phyloP scores from a whole-genome alignment of 2,113 vertebrate genomes.

The Tachuris rubrigastra region DNA sequence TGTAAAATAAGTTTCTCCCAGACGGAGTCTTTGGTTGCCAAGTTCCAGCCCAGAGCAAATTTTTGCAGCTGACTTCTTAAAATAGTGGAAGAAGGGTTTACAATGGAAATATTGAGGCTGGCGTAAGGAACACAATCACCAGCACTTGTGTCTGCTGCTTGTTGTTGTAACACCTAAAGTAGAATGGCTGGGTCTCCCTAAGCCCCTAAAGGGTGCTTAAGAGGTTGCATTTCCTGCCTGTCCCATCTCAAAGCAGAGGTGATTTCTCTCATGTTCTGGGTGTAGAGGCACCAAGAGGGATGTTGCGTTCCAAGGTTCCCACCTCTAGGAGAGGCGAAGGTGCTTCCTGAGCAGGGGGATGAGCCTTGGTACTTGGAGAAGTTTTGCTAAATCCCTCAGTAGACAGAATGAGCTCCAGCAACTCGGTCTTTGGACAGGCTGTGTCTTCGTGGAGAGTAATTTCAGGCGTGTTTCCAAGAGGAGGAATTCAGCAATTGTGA shows the following conservation, averaged over 20 bases:
- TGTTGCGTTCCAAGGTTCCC: not conserved
- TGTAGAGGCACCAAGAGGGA: not conserved
- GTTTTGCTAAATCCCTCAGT: not conserved
- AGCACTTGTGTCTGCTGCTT: not conserved
- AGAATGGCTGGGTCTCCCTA: not conserved
- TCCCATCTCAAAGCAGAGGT: not conserved
- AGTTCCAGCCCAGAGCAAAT: slow-evolving; percentile 41
- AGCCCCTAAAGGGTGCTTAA: not conserved
- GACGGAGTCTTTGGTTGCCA: slow-evolving; percentile 2
- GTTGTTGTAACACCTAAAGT: not conserved
- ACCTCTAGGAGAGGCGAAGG: not conserved
- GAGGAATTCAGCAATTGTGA: not conserved
- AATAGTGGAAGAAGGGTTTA: slow-evolving; percentile 38
- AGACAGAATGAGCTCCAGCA: not conserved
- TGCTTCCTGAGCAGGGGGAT: not conserved
- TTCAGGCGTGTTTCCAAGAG: not conserved
- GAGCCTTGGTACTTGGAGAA: not conserved
- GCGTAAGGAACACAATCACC: not conserved
- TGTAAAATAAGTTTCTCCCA: slow-evolving; percentile 40
- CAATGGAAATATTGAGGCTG: slow-evolving; percentile 31
- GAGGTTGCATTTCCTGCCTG: not conserved
- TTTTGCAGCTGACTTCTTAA: slow-evolving; percentile 57
- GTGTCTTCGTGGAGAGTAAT: not conserved
- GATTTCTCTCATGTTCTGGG: not conserved
- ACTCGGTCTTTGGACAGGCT: not conserved